A percentile compares a stretch with the other conserved stretches of the same genome.
phyloP scores from a whole-genome alignment of 2,888 invertebrate species.

The Spialia ferax region DNA sequence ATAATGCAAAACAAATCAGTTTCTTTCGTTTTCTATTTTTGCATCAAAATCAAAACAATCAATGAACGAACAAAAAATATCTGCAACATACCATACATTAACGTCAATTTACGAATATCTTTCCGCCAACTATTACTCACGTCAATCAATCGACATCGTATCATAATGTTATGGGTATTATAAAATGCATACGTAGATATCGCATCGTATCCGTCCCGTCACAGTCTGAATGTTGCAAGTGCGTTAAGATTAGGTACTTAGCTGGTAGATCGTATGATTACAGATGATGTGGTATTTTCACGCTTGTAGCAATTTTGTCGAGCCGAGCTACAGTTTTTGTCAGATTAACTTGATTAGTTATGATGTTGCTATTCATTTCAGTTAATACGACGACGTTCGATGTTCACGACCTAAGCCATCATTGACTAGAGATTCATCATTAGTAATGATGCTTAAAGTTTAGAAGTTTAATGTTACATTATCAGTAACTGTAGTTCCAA shows the following conservation, averaged over 20 bases:
- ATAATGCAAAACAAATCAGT: too few species aligned
- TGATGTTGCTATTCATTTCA: not conserved
- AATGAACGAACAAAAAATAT: too few species aligned
- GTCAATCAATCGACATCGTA: constrained; percentile 8
- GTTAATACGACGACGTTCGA: too few species aligned
- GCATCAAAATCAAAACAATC: too few species aligned
- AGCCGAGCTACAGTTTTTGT: not conserved
- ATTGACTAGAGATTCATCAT: too few species aligned
- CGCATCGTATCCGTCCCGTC: constrained; percentile 32
- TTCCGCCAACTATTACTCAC: not conserved
- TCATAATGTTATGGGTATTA: not conserved
- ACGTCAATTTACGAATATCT: too few species aligned
- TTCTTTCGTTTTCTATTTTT: too few species aligned
- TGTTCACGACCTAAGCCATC: too few species aligned
- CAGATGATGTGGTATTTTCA: constrained; percentile 31
- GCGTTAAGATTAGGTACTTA: constrained; percentile 14
- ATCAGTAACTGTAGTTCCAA: not conserved
- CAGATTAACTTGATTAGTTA: not conserved
- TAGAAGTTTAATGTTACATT: not conserved
- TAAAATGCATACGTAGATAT: constrained; percentile 11
- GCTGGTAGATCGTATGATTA: constrained; percentile 2
- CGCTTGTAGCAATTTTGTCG: not conserved
- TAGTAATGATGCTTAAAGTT: not conserved
- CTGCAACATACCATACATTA: too few species aligned
- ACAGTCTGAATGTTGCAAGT: constrained; percentile 17